Evolutionary conservation across 1,140 invertebrate species (phyloP), one percentile per base, ranked within the genome.

Genomic region (Leguminivora glycinivorella): DNA sequence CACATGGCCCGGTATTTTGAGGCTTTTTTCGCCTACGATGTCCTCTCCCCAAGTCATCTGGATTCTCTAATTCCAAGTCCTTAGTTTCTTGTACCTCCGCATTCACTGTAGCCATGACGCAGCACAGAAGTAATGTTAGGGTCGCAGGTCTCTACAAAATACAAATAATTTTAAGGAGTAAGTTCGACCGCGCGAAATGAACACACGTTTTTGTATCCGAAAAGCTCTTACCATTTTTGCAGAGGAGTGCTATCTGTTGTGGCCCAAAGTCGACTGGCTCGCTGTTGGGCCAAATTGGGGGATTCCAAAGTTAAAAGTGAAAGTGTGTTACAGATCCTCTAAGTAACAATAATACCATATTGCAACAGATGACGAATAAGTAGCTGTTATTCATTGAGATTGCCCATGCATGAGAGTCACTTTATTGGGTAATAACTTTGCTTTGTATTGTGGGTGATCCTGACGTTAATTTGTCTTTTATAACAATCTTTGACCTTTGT

Each of bases 21-120:
- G 85, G 84, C 40, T 82, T 86, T 52, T 82, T 86, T n/a, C 78
- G 79, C 68, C 84, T 87, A 0, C 74, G 72, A 70, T 85, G 83
- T 68, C 82, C 82, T 43, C 85, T 78, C 25, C 78, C 87, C 4
- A 89, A 56, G 17, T 85, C 83, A 14, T 86, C 84, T 31, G 72
- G 70, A 56, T 84, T 78, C 0, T 79, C 76, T 0, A 72, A 40
- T 7, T 81, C 79, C 12, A 83, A 66, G 40, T 85, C 84, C 72
- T 77, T 85, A 4, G 79, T 83, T 7, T 69, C 68, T 0, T 73
- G 67, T 6, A 78, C 77, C 25, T 83, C 78, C 1, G 73, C 72
- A 0, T 66, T 58, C 4, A 79, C 70, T 6, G 75, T n/a, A 24
- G 71, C 69, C 5, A 75, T 38, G 17, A 31, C 47, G 43, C 70